A percentile compares a stretch with the other conserved stretches of the same genome.
Evolutionary conservation across 53 echinoderm and acorn worm genomes (phyloP).

Genomic region (Luidia sarsii): DNA sequence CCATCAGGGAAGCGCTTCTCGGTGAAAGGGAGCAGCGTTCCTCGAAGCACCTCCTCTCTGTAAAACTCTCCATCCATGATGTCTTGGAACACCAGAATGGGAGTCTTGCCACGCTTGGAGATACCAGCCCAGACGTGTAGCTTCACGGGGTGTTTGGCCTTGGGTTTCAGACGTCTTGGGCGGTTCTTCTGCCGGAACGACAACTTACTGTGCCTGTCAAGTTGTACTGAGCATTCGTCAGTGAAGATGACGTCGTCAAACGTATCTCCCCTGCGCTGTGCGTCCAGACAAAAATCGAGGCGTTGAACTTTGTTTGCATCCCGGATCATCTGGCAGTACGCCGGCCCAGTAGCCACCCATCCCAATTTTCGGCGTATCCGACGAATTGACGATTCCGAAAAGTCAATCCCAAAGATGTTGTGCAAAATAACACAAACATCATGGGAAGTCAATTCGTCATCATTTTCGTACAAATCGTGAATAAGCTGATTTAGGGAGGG

Average conservation of each 20-base stretch:
- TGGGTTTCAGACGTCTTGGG: conserved; percentile 26
- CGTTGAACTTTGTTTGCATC: background rate
- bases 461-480: background rate
- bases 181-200: conserved; percentile 5
- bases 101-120: conserved; percentile 22
- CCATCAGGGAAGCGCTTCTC: conserved; percentile 22
- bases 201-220: conserved; percentile 8
- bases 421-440: background rate
- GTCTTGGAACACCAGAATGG: conserved; percentile 18
- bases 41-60: conserved; percentile 24
- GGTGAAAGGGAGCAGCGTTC: conserved; percentile 23
- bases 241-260: conserved; percentile 21
- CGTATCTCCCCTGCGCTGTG: background rate
- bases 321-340: background rate
- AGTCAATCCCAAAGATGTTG: background rate
- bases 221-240: conserved; percentile 10
- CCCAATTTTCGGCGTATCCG: background rate
- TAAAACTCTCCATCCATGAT: conserved; percentile 29
- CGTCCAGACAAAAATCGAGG: no score
- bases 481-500: background rate
- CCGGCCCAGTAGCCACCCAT: background rate
- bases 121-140: conserved; percentile 37
- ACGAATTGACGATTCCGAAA: background rate
- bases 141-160: conserved; percentile 38
- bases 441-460: background rate